These are phyloP conservation scores for Pseudomugil tenellus DNA, from an alignment of 2,797 vertebrate genomes.

Conservation along the genomic window DNA sequence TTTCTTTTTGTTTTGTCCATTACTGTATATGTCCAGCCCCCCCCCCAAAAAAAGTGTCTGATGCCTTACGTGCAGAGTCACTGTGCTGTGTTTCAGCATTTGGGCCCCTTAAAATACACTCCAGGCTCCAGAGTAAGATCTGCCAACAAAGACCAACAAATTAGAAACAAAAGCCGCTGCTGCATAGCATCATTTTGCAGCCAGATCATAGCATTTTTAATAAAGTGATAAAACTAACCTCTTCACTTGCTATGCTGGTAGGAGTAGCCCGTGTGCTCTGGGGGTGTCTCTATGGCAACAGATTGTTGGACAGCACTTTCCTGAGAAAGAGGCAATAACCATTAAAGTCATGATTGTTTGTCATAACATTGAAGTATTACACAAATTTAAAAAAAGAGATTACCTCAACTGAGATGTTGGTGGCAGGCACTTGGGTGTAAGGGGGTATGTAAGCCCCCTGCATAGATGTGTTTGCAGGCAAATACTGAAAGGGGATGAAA, in stretches of 20 bases:
- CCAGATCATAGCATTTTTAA: neutral
- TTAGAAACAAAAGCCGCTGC: slow-evolving; percentile 31
- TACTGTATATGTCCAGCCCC: slow-evolving; percentile 57
- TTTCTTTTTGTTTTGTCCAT: slow-evolving; percentile 42
- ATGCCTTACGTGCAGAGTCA: slow-evolving; percentile 37
- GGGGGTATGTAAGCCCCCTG: slow-evolving; percentile 92
- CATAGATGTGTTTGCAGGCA: slow-evolving; percentile 88
- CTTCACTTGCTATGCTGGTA: slow-evolving; percentile 94
- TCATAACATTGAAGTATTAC: neutral
- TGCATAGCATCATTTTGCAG: neutral
- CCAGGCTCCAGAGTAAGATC: slow-evolving; percentile 52
- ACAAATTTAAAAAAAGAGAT: slow-evolving; percentile 1
- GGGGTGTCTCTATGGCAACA: slow-evolving; percentile 88
- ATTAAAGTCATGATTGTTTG: slow-evolving; percentile 10
- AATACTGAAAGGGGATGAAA: slow-evolving; percentile 80
- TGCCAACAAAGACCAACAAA: slow-evolving; percentile 27
- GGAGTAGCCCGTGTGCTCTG: slow-evolving; percentile 90
- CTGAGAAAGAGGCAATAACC: slow-evolving; percentile 64
- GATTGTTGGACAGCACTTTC: slow-evolving; percentile 89
- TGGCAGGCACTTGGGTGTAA: slow-evolving; percentile 90
- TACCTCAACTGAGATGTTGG: slow-evolving; percentile 91
- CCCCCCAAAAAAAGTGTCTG: slow-evolving; percentile 30
- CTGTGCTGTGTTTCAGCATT: slow-evolving; percentile 31
- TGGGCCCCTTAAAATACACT: slow-evolving; percentile 29
- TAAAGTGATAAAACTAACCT: slow-evolving; percentile 55